Base-by-base conservation (phyloP, 2,113 vertebrate genomes). In the Cisticola juncidis region DNA sequence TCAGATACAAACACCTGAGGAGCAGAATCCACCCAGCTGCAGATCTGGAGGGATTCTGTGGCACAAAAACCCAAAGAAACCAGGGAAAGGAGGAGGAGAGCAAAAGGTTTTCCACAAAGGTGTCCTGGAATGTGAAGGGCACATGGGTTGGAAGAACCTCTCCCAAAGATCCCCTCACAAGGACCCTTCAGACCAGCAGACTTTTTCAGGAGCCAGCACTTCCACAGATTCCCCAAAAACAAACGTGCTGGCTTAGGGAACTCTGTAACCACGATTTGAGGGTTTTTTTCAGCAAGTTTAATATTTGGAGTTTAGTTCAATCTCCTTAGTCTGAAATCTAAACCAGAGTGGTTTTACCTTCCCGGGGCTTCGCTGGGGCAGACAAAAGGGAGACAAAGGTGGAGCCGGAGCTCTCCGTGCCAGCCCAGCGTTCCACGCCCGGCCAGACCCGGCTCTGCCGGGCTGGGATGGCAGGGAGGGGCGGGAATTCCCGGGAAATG, bases 381-480 rank as follows among this genome's bases (percentile, higher is more conserved):
- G 53, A 6, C 14, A 12, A 19, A 66, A 73, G 44, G 21, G 21
- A 40, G 53, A 7, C 48, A 11, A 53, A 64, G 66, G 6, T 0
- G n/a, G 28, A n/a, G 35, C 5, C 24, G 6, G 11, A 56, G 25
- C 35, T 9, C 35, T 13, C 31, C 33, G 6, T 2, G 36, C 3
- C n/a, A 11, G 33, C 9, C 20, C 72, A 6, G 36, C 2, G 0
- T 14, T 68, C 73, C 2, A 8, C 3, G 21, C 1, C 16, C 22
- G n/a, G 29, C 36, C n/a, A n/a, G 29, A 15, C 1, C 2, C 25
- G 1, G 48, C 36, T 12, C 6, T 29, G 1, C 16, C 10, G 0
- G 6, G 0, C n/a, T n/a, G n/a, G n/a, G n/a, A n/a, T n/a, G n/a
- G n/a, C n/a, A 4, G 15, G 51, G 51, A 29, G 0, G 0, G 23